These are phyloP conservation scores for Leptinotarsa rubiginosa DNA, from an alignment of 2,888 invertebrate species.

Conservation along the genomic window DNA sequence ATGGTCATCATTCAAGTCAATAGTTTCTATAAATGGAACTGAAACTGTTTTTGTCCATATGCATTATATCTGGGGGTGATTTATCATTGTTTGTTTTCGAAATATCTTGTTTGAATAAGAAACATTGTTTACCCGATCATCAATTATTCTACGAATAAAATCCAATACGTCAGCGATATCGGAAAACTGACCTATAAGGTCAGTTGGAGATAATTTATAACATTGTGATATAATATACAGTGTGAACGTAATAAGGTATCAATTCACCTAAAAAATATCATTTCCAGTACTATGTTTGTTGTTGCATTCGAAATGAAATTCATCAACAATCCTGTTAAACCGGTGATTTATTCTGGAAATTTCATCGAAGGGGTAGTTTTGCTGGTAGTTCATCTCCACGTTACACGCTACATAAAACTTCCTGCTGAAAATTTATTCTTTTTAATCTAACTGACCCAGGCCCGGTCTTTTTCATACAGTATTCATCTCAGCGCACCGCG, in stretches of 20 bases:
- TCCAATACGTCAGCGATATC: neutral
- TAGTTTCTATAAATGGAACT: neutral
- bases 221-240: neutral
- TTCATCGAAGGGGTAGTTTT: no score
- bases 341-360: no score
- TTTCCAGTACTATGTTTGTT: no score
- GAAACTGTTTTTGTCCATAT: neutral
- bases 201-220: neutral
- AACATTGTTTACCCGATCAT: neutral
- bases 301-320: no score
- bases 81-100: neutral
- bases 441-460: neutral
- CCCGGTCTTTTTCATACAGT: neutral
- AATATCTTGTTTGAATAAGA: neutral
- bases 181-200: neutral
- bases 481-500: neutral
- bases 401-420: neutral
- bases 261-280: no score
- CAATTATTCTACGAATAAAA: neutral
- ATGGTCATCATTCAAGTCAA: neutral
- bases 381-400: neutral
- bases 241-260: no score
- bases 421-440: neutral
- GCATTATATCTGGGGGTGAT: neutral
- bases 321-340: no score